Evolutionary conservation across 1,140 invertebrate species (phyloP), one percentile per base, ranked within the genome.

Genomic region (Temnothorax nylanderi): DNA sequence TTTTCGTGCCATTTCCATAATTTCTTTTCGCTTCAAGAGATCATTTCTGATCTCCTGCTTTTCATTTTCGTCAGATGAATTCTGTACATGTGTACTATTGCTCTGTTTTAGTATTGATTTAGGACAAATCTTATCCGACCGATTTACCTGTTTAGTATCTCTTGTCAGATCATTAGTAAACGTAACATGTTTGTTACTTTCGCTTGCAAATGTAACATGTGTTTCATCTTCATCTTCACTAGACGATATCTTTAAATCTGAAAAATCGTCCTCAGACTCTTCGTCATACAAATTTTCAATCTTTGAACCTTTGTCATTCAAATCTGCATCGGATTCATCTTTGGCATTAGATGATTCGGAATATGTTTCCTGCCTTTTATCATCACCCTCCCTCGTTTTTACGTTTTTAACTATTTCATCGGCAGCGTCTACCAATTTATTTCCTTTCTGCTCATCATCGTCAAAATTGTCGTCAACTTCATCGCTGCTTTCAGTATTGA

Each of bases 1-100:
- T 85, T 96, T 95, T 80, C 96, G 95, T 3, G 96, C 96, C 92
- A 96, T 95, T 86, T 97, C 96, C 95, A 96, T 96, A 47, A 96
- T 93, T 90, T 95, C 92, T 93, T 96, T 96, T 87, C 93, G 92
- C 78, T 94, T 94, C 51, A 94, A 85, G 37, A 95, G 89, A 89
- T 96, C 94, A 32, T 92, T 80, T 87, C 93, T 93, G 26, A 94
- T 94, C 87, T 92, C 41, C 1, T 88, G 54, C 1, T 87, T 13
- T 74, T 72, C 91, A 58, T 62, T 37, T 16, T 86, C 65, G 10
- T 84, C 32, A 21, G 5, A 76, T 41, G 44, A 77, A 58, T 76
- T 13, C 2, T 26, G 34, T 10, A 51, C 5, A 49, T 0, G 4
- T 21, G 81, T 89, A 71, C 92, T 90, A 51, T 91, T 89, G n/a